These are phyloP conservation scores for Tetragonisca angustula DNA, from an alignment of 2,888 invertebrate genomes.

Conservation along the genomic window DNA sequence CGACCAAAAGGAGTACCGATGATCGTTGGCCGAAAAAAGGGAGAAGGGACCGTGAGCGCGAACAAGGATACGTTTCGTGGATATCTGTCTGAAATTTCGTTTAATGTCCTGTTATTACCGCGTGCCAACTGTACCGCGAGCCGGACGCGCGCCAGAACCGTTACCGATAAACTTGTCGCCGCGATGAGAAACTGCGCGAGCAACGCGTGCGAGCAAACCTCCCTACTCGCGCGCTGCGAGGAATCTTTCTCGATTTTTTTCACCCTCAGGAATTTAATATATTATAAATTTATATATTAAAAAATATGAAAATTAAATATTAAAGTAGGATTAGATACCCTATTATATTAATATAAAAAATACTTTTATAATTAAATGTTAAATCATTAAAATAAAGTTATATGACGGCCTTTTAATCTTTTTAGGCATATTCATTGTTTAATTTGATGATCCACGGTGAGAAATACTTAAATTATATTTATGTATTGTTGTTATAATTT, in stretches of 20 bases:
- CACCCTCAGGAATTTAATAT: too few species aligned
- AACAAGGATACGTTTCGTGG: constrained; percentile 47
- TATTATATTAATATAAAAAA: too few species aligned
- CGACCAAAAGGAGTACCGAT: constrained; percentile 34
- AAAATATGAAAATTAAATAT: too few species aligned
- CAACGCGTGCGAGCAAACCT: constrained; percentile 35
- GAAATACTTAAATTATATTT: too few species aligned
- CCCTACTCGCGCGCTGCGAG: neutral
- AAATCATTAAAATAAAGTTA: too few species aligned
- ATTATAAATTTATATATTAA: too few species aligned
- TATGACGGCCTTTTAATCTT: too few species aligned
- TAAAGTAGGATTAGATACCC: too few species aligned
- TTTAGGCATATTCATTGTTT: too few species aligned
- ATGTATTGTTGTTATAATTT: too few species aligned
- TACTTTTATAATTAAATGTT: too few species aligned
- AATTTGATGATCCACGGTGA: too few species aligned
- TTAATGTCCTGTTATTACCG: constrained; percentile 75
- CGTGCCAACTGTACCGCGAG: constrained; percentile 57
- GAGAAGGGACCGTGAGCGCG: constrained; percentile 37
- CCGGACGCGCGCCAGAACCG: constrained; percentile 45
- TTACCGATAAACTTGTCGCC: constrained; percentile 59
- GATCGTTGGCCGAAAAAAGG: constrained; percentile 42
- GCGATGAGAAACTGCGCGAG: constrained; percentile 43
- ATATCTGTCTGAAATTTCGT: constrained; percentile 69
- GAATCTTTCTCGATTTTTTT: constrained; percentile 38